Evolutionary conservation across 1,140 invertebrate genomes (phyloP).

Genomic region (Camponotus vicinus): DNA sequence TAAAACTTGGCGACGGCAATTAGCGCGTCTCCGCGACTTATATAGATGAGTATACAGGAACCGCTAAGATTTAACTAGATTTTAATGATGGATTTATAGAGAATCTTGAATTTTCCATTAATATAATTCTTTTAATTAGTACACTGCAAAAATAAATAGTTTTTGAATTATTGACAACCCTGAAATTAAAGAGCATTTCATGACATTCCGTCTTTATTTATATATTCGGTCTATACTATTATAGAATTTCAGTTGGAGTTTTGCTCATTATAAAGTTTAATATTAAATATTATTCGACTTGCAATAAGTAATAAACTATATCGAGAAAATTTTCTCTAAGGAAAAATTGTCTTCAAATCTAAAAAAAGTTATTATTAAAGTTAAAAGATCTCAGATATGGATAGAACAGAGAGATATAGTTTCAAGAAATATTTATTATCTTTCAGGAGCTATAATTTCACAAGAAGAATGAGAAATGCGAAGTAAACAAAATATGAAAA

Average conservation of each 20-base stretch:
- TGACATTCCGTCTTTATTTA: background rate
- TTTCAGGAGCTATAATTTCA: background rate
- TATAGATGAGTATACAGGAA: conserved; percentile 28
- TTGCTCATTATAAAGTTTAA: background rate
- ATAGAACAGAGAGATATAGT: background rate
- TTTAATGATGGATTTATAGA: conserved; percentile 2
- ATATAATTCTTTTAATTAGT: background rate
- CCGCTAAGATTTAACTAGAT: background rate
- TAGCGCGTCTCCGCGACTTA: conserved; percentile 51
- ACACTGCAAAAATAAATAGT: background rate
- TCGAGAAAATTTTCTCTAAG: background rate
- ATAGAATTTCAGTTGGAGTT: background rate
- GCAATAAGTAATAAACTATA: conserved; percentile 2
- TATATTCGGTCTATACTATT: background rate
- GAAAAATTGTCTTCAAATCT: background rate
- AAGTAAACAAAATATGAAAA: background rate
- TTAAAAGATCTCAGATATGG: background rate
- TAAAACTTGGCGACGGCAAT: conserved; percentile 66
- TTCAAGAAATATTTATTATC: background rate
- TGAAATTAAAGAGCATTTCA: background rate
- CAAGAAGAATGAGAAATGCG: background rate
- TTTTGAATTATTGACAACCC: conserved; percentile 1
- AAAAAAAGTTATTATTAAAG: background rate
- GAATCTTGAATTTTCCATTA: background rate
- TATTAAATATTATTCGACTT: background rate